Evolutionary conservation across 1,140 invertebrate species (phyloP).

Genomic region (Fopius arisanus): DNA sequence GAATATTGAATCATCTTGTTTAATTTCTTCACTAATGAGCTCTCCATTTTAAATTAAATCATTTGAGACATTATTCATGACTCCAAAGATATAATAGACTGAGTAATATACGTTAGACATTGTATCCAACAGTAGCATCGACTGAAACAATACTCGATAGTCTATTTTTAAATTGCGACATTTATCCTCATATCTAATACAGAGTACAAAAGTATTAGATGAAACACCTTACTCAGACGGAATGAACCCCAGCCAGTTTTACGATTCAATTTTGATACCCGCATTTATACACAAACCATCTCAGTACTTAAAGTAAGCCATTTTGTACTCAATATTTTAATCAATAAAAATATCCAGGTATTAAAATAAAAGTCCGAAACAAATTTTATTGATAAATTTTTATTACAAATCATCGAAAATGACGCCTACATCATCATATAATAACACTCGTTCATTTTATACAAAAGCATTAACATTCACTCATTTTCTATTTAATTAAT

Average conservation of each 20-base stretch:
- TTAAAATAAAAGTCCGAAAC: not conserved
- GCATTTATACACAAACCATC: not conserved
- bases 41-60: not conserved
- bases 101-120: not conserved
- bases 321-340: conserved; percentile 10
- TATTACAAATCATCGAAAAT: conserved; percentile 38
- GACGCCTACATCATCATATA: conserved; percentile 29
- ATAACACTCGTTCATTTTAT: conserved; percentile 4
- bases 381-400: conserved; percentile 34
- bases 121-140: not conserved
- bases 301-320: not conserved
- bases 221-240: not conserved
- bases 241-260: not conserved
- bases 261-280: not conserved
- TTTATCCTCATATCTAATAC: not conserved
- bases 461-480: not conserved
- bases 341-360: not conserved
- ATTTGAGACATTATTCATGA: conserved; percentile 2
- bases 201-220: not conserved
- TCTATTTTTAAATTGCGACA: not conserved
- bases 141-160: not conserved
- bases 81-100: conserved; percentile 31
- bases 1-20: not conserved
- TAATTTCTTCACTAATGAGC: not conserved
- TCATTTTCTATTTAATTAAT: not conserved